Evolutionary conservation across 2,113 vertebrate genomes (phyloP).

Genomic region (Prietella phreatophila): DNA sequence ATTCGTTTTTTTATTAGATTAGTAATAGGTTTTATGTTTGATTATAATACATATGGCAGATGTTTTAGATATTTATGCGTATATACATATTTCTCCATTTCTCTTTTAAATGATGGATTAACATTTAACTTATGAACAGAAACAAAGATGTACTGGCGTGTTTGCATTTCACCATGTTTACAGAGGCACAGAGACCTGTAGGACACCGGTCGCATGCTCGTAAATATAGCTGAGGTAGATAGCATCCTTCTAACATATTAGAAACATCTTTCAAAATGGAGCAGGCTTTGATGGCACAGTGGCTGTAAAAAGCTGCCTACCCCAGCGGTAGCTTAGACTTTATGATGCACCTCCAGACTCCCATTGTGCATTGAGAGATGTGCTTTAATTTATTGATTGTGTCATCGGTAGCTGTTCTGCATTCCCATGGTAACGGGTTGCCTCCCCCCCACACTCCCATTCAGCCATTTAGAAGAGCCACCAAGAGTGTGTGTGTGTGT

Average conservation of each 20-base stretch:
- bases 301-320: not conserved
- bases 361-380: conserved; percentile 10
- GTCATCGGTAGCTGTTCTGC: conserved; percentile 41
- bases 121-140: not conserved
- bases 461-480: not conserved
- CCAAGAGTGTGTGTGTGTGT: not conserved
- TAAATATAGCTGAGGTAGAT: not conserved
- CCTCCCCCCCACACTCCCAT: not conserved
- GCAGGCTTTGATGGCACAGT: not conserved
- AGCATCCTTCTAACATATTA: not conserved
- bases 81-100: not conserved
- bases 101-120: not conserved
- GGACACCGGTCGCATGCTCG: not conserved
- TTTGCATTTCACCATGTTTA: not conserved
- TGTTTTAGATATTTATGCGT: not conserved
- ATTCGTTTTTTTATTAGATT: not conserved
- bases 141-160: not conserved
- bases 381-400: conserved; percentile 53
- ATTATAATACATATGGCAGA: too few relatives aligned
- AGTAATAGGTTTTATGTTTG: not conserved
- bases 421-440: conserved; percentile 52
- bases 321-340: not conserved
- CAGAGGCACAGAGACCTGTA: not conserved
- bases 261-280: conserved; percentile 1
- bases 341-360: conserved; percentile 6